Evolutionary conservation across 2,113 vertebrate genomes (phyloP), one percentile per base, ranked within the genome.

Genomic region (Boulengeromyrus knoepffleri): DNA sequence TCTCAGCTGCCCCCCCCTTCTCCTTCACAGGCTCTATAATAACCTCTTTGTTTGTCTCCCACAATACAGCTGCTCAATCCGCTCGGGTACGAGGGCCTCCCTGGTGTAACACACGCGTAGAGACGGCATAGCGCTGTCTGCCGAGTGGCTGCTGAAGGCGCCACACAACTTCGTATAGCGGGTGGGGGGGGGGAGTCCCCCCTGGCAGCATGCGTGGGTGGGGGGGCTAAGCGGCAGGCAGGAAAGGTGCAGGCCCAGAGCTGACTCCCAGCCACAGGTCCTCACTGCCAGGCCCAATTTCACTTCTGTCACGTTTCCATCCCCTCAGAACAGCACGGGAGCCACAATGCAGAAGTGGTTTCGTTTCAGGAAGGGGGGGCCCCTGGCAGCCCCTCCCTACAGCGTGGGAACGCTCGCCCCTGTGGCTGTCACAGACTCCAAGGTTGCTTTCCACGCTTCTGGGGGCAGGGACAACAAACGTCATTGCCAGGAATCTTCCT

Each of bases 31-130:
- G 97, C 96, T 97, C 96, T 96, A 97, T 97, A 97, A 97, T 97
- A 97, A 97, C 96, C 96, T 97, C 97, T 97, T 97, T 97, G 97
- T 97, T 92, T 96, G 96, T 96, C 95, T 95, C 95, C 96, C 94
- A 97, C 96, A 97, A 97, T 97, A 96, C 97, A 97, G 96, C 97
- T 97, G 96, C 97, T 96, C 96, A 97, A 96, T 96, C 96, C 96
- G 96, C 96, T 96, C 96, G 95, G 94, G 95, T 95, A 96, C 95
- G 96, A 96, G 95, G 95, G 96, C 96, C 96, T 95, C 95, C 97
- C 96, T 96, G 95, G 95, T 96, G 95, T 86, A 92, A 91, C 90
- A 88, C 91, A 90, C 88, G 88, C 91, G 85, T 36, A 31, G 83
- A 85, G 53, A 77, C 80, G 17, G 17, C 19, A 27, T 12, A 27